These are phyloP conservation scores for Steinernema feltiae DNA, from an alignment of 1,140 invertebrate species.

Conservation along the genomic window DNA sequence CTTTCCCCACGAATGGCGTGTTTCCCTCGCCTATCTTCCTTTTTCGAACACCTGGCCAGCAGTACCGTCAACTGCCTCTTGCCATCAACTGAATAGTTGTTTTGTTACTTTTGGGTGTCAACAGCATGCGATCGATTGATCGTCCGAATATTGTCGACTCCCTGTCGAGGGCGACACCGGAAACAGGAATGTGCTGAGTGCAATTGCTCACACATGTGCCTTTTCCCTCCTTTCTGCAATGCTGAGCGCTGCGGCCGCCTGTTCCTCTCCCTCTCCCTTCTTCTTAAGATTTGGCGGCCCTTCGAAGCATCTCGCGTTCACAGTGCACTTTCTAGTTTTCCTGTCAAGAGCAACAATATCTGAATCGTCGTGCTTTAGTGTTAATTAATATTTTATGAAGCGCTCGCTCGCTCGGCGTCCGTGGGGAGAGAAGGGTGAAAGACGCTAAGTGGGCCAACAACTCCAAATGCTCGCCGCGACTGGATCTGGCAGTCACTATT, in stretches of 20 bases:
- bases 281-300: background rate
- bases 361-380: background rate
- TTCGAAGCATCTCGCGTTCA: background rate
- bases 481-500: too few species aligned
- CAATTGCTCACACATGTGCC: background rate
- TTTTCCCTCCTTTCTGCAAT: background rate
- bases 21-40: background rate
- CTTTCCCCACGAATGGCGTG: background rate
- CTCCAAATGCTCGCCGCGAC: too few species aligned
- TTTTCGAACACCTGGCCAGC: background rate
- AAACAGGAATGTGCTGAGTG: slow-evolving; percentile 13
- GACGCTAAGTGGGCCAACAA: slow-evolving; percentile 10
- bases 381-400: slow-evolving; percentile 12
- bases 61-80: too few species aligned
- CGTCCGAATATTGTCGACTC: background rate
- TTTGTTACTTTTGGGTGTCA: background rate
- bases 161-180: background rate
- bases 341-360: background rate
- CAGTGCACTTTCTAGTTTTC: background rate
- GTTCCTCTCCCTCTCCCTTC: background rate
- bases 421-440: background rate
- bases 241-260: background rate
- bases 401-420: background rate
- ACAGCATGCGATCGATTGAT: background rate
- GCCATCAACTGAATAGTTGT: too few species aligned